Percentiles rank a stretch among this genome's conserved stretches.
phyloP scores from a whole-genome alignment of 1,140 invertebrate species.

The Asbolus verrucosus region DNA sequence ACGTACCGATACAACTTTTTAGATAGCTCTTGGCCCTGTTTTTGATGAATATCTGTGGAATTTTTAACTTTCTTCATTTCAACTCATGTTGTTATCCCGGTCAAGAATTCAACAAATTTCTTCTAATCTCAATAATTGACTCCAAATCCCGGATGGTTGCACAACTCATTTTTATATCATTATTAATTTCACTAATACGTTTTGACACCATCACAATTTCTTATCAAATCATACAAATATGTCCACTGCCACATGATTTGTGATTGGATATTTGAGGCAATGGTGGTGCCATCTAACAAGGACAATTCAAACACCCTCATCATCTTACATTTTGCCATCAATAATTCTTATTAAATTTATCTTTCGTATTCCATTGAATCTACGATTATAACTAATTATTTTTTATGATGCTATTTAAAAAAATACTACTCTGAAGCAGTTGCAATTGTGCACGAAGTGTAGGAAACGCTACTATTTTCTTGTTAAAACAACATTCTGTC shows the following conservation, averaged over 20 bases:
- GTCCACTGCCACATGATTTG: slow-evolving; percentile 49
- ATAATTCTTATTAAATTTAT: no score
- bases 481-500: no score
- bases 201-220: slow-evolving; percentile 64
- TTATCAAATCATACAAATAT: slow-evolving; percentile 60
- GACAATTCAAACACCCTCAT: no score
- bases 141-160: slow-evolving; percentile 50
- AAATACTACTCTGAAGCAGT: no score
- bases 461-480: no score
- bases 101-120: slow-evolving; percentile 63
- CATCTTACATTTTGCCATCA: no score
- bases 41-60: slow-evolving; percentile 61
- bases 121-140: slow-evolving; percentile 52
- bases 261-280: slow-evolving; percentile 46
- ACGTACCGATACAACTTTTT: slow-evolving; percentile 64
- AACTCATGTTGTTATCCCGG: slow-evolving; percentile 62
- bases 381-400: no score
- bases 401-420: no score
- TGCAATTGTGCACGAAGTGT: no score
- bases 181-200: slow-evolving; percentile 60
- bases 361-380: no score
- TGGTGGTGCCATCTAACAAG: slow-evolving; percentile 50
- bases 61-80: slow-evolving; percentile 65
- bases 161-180: slow-evolving; percentile 63
- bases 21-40: slow-evolving; percentile 63